Percentiles rank a stretch among this genome's conserved stretches.
Evolutionary conservation across 2,113 vertebrate species (phyloP).

Genomic region (Gavialis gangeticus): DNA sequence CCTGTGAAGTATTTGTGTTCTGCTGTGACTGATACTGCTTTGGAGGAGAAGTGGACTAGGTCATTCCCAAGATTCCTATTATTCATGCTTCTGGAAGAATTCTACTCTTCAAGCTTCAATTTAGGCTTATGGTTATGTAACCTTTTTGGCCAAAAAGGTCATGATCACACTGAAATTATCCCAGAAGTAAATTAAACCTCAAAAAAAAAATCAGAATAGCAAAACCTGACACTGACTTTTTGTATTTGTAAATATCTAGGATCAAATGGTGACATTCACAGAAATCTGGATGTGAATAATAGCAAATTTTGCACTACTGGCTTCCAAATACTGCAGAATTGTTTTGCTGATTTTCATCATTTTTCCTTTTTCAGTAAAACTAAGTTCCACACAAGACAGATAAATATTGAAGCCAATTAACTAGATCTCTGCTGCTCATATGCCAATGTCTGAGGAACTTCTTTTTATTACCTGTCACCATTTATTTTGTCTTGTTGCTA

Average conservation of each 20-base stretch:
- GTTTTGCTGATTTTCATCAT: neutral
- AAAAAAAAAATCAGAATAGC: neutral
- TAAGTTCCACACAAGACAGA: neutral
- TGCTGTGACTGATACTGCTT: too few relatives aligned
- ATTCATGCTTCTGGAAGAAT: too few relatives aligned
- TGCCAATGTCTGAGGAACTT: neutral
- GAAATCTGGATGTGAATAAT: neutral
- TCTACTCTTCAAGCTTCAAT: too few relatives aligned
- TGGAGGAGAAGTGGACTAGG: too few relatives aligned
- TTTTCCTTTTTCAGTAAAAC: neutral
- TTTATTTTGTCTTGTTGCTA: neutral
- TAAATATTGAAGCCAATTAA: neutral
- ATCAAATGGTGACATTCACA: neutral
- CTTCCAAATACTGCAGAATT: neutral
- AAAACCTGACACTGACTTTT: neutral
- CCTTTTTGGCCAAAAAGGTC: neutral
- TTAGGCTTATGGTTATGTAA: too few relatives aligned
- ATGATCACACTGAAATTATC: neutral
- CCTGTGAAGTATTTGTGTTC: too few relatives aligned
- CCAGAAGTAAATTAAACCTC: neutral
- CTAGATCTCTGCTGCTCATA: neutral
- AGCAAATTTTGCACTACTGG: neutral
- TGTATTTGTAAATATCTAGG: neutral
- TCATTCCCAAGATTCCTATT: too few relatives aligned
- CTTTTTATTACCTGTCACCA: neutral